Base-by-base conservation (phyloP, 2,888 invertebrate species). In the Stenolophus ochropezus region DNA sequence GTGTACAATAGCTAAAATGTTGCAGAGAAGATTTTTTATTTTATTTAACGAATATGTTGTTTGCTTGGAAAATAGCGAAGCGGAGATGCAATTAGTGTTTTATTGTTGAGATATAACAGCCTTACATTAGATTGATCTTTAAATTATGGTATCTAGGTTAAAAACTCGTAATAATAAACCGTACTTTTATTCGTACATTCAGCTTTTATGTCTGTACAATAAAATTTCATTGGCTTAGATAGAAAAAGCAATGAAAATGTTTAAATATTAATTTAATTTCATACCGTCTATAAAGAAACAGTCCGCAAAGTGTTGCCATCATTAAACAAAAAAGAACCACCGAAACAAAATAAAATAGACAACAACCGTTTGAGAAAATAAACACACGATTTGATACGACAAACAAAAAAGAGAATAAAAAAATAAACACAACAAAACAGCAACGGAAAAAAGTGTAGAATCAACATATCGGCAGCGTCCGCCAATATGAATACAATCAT, bases 281-380 rank as follows among this genome's bases (percentile, higher is more conserved):
- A 42, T 42, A 8, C 33, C 33, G 33, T 42, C 33, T 42, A 42
- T 42, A 42, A 42, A 42, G 33, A 42, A 69, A 69, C 23, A 69
- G 5, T 42, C 65, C 33, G 27, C 65, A 14, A 27, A 33, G 14
- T 33, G 16, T 33, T 69, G 27, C 8, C 65, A 14, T 27, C 33
- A 33, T 69, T 69, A 8, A 42, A 69, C 27, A 27, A 69, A 69
- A 65, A 69, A 73, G 25, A 73, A 73, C 33, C 73, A 14, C 47
- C 20, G 51, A 49, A 73, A 42, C 71, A 71, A 42, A 51, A 73
- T 47, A 79, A 79, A 79, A 51, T 79, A 79, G 69, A 71, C 69
- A 79, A 33, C 69, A 65, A 69, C 49, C 79, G 69, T 27, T 71
- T 79, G 69, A 69, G 69, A 79, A 79, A 79, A 79, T 79, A 79